These are phyloP conservation scores for Echiichthys vipera DNA, from an alignment of 2,797 vertebrate genomes.

Conservation along the genomic window DNA sequence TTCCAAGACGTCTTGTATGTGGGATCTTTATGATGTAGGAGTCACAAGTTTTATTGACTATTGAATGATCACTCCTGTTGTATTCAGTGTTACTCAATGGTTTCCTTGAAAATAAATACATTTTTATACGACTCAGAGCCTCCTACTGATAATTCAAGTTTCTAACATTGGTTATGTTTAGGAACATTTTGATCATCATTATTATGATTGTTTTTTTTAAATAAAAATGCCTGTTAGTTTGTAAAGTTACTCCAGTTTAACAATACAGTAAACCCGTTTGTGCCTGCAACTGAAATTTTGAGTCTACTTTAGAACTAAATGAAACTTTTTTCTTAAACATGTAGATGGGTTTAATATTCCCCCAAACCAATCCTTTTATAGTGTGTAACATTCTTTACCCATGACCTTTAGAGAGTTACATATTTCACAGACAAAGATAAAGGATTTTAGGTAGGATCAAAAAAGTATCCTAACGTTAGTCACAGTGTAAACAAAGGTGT, in stretches of 20 bases:
- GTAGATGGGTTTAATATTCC: neutral
- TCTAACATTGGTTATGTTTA: neutral
- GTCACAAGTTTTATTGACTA: slow-evolving; percentile 77
- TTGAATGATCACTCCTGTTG: slow-evolving; percentile 85
- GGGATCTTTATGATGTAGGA: slow-evolving; percentile 77
- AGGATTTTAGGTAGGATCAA: neutral
- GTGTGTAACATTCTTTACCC: neutral
- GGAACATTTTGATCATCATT: neutral
- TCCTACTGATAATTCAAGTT: neutral
- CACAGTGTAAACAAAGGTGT: neutral
- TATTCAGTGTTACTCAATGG: slow-evolving; percentile 87
- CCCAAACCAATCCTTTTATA: neutral
- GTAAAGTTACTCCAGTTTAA: neutral
- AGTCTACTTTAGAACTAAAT: too few species aligned
- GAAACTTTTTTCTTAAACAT: too few species aligned
- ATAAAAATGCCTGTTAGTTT: neutral
- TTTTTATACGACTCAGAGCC: slow-evolving; percentile 75
- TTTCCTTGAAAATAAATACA: slow-evolving; percentile 86
- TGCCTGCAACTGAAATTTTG: too few species aligned
- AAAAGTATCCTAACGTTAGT: neutral
- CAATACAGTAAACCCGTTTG: too few species aligned
- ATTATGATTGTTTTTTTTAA: neutral
- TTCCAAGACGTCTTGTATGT: slow-evolving; percentile 75
- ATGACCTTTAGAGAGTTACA: neutral
- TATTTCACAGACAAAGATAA: neutral